Base-by-base conservation (phyloP, 1,140 invertebrate genomes). In the Drosophila subobscura region DNA sequence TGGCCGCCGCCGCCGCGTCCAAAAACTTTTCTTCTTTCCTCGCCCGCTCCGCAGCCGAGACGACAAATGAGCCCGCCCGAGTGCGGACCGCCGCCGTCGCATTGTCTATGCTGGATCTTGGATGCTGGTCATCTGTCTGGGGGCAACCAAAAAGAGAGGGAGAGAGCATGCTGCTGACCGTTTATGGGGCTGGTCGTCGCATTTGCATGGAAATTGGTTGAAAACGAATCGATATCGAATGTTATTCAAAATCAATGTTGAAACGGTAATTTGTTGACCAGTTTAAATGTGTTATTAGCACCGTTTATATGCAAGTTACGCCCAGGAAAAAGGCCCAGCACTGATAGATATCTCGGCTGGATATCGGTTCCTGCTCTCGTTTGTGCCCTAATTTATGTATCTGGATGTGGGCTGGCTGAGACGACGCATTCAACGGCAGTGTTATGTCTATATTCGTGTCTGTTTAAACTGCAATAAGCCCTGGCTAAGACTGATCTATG, bases 251-350 rank as follows among this genome's bases (percentile, higher is more conserved):
- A 61, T 66, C 64, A 20, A 68, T 52, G 78, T 71, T 85, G 56
- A 89, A 88, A 88, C 83, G 83, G 83, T 88, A 88, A 88, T 88
- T 88, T 88, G 83, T 89, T 88, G 79, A 52, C 84, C 84, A 78
- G 79, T 88, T 83, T 89, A 88, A 77, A 66, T 79, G 83, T 88
- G 75, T 83, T 79, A 88, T 88, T 88, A 88, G 84, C 79, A 88
- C 66, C 83, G 83, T 88, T 88, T 88, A 88, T 89, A 89, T 86
- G 72, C 81, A 77, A 81, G 81, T 88, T 86, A 86, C 71, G 60
- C 81, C 73, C 76, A 51, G 53, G 53, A 51, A 59, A 64, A 55
- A 66, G 66, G 63, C 51, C 66, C 67, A 68, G 33, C 66, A 68
- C 66, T 68, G 66, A 68, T 68, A 52, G 66, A 68, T 68, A 70